These are phyloP conservation scores for Daboia siamensis DNA, from an alignment of 2,113 vertebrate species.

Conservation along the genomic window DNA sequence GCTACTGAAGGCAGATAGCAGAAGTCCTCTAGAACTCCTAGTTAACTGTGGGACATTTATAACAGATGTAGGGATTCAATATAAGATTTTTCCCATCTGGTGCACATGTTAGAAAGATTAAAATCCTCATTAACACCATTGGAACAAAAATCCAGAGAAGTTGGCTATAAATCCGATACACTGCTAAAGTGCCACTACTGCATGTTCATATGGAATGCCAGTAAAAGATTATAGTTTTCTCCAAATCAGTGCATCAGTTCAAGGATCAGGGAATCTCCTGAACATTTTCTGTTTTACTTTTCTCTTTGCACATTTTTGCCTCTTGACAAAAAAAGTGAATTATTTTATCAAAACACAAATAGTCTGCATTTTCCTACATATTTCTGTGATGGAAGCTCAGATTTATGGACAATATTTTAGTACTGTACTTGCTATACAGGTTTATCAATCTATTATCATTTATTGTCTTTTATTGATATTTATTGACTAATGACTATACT, in stretches of 20 bases:
- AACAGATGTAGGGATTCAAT: constrained; percentile 51
- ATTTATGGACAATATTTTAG: not conserved
- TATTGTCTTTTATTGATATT: not conserved
- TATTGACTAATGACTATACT: not conserved
- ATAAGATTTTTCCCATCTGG: constrained; percentile 56
- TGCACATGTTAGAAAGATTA: constrained; percentile 52
- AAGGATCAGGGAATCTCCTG: not conserved
- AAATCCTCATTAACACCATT: constrained; percentile 44
- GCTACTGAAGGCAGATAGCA: constrained; percentile 41
- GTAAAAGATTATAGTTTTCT: constrained; percentile 22
- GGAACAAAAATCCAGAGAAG: constrained; percentile 33
- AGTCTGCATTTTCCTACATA: not conserved
- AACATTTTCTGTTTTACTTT: not conserved
- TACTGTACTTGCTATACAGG: not conserved
- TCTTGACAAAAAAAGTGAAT: not conserved
- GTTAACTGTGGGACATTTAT: constrained; percentile 48
- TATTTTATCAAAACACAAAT: not conserved
- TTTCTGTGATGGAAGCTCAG: not conserved
- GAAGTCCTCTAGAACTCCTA: constrained; percentile 42
- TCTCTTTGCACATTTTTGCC: too few relatives aligned
- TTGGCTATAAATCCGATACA: constrained; percentile 37
- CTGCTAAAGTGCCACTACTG: constrained; percentile 1
- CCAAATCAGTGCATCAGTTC: constrained; percentile 7
- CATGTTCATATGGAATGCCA: not conserved
- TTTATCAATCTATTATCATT: not conserved